Evolutionary conservation across 2,797 vertebrate genomes (phyloP).

Genomic region (Ceryle rudis): DNA sequence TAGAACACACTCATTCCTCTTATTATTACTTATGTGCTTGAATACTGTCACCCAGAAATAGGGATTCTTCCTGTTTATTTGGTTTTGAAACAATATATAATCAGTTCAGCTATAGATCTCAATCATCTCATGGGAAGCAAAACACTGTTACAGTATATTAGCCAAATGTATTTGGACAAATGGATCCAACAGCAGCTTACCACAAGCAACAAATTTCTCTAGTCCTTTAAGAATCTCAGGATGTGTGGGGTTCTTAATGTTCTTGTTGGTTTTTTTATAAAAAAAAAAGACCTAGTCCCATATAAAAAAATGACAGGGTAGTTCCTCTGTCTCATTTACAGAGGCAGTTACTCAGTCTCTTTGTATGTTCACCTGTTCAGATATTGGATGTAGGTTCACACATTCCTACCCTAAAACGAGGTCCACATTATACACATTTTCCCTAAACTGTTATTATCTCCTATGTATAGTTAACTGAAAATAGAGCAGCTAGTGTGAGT

Average conservation of each 20-base stretch:
- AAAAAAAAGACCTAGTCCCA: neutral
- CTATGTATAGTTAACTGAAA: neutral
- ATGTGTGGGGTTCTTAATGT: fast-evolving
- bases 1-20: neutral
- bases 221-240: neutral
- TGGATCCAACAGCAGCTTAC: conserved; percentile 35
- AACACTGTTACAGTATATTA: conserved; percentile 38
- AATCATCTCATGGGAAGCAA: conserved; percentile 48
- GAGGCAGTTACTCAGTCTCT: neutral
- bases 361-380: neutral
- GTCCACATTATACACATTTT: neutral
- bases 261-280: neutral
- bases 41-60: conserved; percentile 59
- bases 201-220: neutral
- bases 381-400: neutral
- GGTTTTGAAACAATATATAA: conserved; percentile 71
- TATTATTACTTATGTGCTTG: conserved; percentile 49
- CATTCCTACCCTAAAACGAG: neutral
- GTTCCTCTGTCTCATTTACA: neutral
- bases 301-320: neutral
- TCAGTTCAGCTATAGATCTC: conserved; percentile 59
- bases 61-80: conserved; percentile 61
- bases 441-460: neutral
- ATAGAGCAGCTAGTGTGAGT: neutral
- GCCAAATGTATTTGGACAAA: conserved; percentile 41